Evolutionary conservation across 2,113 vertebrate species (phyloP), one percentile per base, ranked within the genome.

Genomic region (Lamprotornis superbus): DNA sequence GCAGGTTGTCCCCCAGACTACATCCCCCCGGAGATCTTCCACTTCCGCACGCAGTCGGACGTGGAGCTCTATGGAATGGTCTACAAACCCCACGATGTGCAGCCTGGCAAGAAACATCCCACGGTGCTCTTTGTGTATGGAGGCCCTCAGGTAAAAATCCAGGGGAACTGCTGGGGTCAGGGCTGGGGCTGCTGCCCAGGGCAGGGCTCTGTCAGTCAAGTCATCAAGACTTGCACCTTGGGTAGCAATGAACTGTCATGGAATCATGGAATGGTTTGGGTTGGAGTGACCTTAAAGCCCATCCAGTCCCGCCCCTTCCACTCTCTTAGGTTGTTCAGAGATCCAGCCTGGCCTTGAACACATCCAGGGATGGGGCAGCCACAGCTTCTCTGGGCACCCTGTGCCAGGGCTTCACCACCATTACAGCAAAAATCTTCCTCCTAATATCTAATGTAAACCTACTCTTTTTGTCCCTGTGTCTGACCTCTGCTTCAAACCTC

Each of bases 101-200:
- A 98, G 87, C 98, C 99, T 1, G 99, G 99, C 75, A 98, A 98
- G 98, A 99, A 99, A 78, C 99, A 99, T 95, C 99, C 99, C 33
- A 99, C 99, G 0, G 98, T 99, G 70, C 98, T 99, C 53, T 99
- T 99, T 14, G 99, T 99, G 33, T 99, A 99, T 0, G 99, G 99
- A 44, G 99, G 99, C 39, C 99, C 99, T 42, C 99, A 99, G 99
- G 99, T 99, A 94, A 57, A 52, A 33, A 30, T 10, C 23, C 9
- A 15, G 81, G 55, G 15, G 35, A 23, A 2, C 49, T 63, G 37
- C 60, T 59, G 77, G 18, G 52, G 7, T 22, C 19, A 8, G 42
- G 42, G 16, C 9, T 42, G 83, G 80, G 46, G 21, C 59, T 64
- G 49, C 42, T 64, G n/a, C 21, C 75, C 24, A 6, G 35, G 39